A percentile compares a stretch with the other conserved stretches of the same genome.
phyloP scores from a whole-genome alignment of 2,797 vertebrate genomes.

The Eurystomus glaucurus region DNA sequence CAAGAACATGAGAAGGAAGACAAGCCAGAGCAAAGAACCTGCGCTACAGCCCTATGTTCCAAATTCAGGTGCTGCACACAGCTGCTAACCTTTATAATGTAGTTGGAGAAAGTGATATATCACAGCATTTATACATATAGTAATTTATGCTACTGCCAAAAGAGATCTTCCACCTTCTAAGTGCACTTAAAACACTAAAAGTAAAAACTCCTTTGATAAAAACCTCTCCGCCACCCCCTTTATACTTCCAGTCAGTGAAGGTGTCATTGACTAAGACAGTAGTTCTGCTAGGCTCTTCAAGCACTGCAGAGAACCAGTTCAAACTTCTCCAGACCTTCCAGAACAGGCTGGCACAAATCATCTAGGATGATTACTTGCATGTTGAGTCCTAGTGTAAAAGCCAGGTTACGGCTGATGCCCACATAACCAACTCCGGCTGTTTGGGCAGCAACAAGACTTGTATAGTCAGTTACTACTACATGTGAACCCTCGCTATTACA shows the following conservation, averaged over 20 bases:
- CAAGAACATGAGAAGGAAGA: neutral
- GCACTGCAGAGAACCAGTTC: slow-evolving; percentile 87
- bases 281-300: slow-evolving; percentile 90
- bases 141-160: neutral
- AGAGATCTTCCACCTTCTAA: neutral
- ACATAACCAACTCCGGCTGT: slow-evolving; percentile 91
- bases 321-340: slow-evolving; percentile 90
- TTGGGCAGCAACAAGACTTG: neutral
- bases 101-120: neutral
- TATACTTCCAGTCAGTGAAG: slow-evolving; percentile 84
- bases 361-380: slow-evolving; percentile 89
- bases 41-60: neutral
- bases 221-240: neutral
- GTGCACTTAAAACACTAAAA: neutral
- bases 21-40: neutral
- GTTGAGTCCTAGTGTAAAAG: slow-evolving; percentile 89
- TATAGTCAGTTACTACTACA: too few species aligned
- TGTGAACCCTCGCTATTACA: neutral
- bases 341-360: slow-evolving; percentile 84
- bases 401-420: slow-evolving; percentile 88
- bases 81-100: neutral
- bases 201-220: neutral
- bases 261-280: slow-evolving; percentile 89
- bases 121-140: neutral
- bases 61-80: neutral